phyloP scores from a whole-genome alignment of 2,888 invertebrate genomes.

The Mermis nigrescens region DNA sequence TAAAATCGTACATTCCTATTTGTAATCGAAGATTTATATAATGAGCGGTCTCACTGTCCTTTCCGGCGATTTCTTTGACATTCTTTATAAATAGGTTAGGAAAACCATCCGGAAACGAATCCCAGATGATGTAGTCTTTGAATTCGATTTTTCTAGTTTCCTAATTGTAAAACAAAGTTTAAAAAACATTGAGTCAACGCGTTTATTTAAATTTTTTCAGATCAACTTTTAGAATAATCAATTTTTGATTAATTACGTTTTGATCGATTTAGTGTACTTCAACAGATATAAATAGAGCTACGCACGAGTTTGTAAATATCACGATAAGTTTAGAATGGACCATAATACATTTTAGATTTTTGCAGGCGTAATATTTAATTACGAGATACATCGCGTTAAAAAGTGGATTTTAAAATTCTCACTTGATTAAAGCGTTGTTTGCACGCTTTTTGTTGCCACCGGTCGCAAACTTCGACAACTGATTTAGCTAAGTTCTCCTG shows the following conservation, averaged over 20 bases:
- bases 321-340: neutral
- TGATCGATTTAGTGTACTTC: no score
- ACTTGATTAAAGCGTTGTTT: neutral
- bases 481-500: neutral
- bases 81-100: constrained; percentile 35
- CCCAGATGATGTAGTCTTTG: constrained; percentile 28
- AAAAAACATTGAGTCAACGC: no score
- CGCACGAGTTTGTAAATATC: neutral
- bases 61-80: constrained; percentile 34
- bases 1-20: neutral
- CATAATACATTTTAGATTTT: neutral
- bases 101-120: constrained; percentile 34
- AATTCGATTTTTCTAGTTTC: constrained; percentile 8
- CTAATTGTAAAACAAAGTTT: neutral
- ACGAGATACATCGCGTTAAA: no score
- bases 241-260: no score
- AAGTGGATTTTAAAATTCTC: no score
- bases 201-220: no score
- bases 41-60: constrained; percentile 29
- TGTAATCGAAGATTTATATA: neutral
- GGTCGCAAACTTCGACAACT: neutral
- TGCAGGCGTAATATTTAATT: no score
- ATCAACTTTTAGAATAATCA: no score
- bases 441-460: neutral
- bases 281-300: no score